Conservation (phyloP, 2,888 invertebrate genomes). For the Opisthograptis luteolata region DNA sequence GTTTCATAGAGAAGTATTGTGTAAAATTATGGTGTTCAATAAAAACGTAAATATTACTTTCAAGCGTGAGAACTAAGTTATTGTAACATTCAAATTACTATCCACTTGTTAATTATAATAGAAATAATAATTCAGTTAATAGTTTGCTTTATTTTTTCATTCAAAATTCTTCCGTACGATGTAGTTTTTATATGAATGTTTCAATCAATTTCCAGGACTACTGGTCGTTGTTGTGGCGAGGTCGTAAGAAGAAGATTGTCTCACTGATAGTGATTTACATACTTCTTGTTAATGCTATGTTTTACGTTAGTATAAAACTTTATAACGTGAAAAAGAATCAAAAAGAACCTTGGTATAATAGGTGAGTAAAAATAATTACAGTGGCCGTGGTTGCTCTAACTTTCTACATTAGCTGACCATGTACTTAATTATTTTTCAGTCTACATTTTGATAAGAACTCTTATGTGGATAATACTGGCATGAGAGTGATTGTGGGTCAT, state of each 20-base stretch:
- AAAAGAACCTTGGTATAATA: constrained; percentile 66
- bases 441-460: constrained; percentile 86
- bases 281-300: constrained; percentile 70
- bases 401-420: background rate
- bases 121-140: no score
- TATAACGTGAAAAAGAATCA: constrained; percentile 62
- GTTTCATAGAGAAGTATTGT: no score
- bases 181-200: background rate
- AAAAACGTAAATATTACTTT: no score
- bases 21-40: constrained; percentile 4
- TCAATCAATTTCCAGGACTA: constrained; percentile 57
- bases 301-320: constrained; percentile 71
- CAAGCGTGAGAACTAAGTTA: no score
- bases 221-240: constrained; percentile 68
- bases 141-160: no score
- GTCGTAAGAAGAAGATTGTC: constrained; percentile 71
- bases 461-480: constrained; percentile 89
- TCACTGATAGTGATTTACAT: constrained; percentile 61
- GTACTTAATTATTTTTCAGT: constrained; percentile 61
- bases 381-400: background rate
- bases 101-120: no score
- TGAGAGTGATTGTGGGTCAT: constrained; percentile 94
- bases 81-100: no score
- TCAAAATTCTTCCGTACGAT: background rate
- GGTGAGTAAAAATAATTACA: constrained; percentile 46